Percentiles rank a stretch among this genome's conserved stretches.
Conservation (phyloP, 2,888 invertebrate species). For the Nomada hirtipes region DNA sequence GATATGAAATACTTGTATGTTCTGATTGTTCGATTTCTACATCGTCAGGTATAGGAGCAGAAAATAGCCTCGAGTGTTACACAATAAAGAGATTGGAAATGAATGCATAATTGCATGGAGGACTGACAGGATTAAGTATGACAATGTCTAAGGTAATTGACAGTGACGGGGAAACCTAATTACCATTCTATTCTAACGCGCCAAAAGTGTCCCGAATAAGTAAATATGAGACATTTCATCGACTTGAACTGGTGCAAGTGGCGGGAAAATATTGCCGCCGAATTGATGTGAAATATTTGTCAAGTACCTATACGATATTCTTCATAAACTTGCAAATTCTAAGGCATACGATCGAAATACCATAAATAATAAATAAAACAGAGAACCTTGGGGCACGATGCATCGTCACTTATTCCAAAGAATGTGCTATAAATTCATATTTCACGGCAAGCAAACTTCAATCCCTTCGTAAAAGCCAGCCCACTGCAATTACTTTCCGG, state of each 20-base stretch:
- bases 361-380: not conserved
- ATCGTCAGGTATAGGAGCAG: not conserved
- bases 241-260: not conserved
- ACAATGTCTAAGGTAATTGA: slow-evolving; percentile 29
- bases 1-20: not conserved
- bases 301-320: too few species aligned
- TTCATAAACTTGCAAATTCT: not conserved
- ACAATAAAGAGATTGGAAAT: slow-evolving; percentile 25
- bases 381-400: too few species aligned
- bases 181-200: slow-evolving; percentile 20
- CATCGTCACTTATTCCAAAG: too few species aligned
- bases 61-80: slow-evolving; percentile 13
- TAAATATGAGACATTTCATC: not conserved
- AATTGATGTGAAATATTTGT: not conserved
- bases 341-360: not conserved
- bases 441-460: too few species aligned
- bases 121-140: slow-evolving; percentile 24
- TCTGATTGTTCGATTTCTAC: not conserved
- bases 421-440: too few species aligned
- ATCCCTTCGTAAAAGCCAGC: too few species aligned
- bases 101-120: slow-evolving; percentile 27
- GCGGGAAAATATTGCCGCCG: not conserved
- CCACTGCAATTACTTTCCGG: too few species aligned
- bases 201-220: slow-evolving; percentile 5
- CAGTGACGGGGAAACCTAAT: slow-evolving; percentile 38